phyloP scores from a whole-genome alignment of 2,797 vertebrate genomes.

The Sebastiscus albofasciatus region DNA sequence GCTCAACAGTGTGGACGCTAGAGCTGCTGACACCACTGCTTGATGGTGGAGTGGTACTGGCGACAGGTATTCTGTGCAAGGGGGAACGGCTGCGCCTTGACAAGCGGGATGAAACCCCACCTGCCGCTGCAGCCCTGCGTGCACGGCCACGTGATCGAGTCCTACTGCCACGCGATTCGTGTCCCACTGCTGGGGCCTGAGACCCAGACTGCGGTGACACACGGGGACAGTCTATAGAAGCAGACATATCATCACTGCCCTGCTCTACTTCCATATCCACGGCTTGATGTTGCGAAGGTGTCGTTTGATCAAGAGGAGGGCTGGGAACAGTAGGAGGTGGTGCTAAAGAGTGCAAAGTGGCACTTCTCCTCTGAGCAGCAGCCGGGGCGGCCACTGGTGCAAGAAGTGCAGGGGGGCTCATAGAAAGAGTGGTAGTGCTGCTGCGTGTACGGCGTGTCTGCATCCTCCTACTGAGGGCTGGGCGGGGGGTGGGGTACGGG shows the following conservation, averaged over 20 bases:
- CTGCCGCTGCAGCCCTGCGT: constrained; percentile 79
- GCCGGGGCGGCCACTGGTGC: constrained; percentile 39
- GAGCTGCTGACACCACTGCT: constrained; percentile 47
- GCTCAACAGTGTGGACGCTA: constrained; percentile 57
- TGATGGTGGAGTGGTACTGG: constrained; percentile 53
- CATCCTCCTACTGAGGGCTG: constrained; percentile 77
- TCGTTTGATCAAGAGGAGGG: constrained; percentile 48
- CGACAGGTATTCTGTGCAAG: constrained; percentile 75
- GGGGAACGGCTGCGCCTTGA: constrained; percentile 91
- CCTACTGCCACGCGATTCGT: constrained; percentile 84
- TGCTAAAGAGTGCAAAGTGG: constrained; percentile 65
- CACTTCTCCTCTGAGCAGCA: constrained; percentile 69
- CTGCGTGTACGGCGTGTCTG: constrained; percentile 83
- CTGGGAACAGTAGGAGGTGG: constrained; percentile 45
- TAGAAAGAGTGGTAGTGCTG: constrained; percentile 73
- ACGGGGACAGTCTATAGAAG: constrained; percentile 72
- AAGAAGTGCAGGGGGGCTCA: constrained; percentile 69
- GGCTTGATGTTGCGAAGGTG: constrained; percentile 66
- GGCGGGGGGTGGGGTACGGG: constrained; percentile 73
- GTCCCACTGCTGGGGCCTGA: constrained; percentile 63
- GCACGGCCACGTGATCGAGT: constrained; percentile 87
- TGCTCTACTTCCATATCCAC: constrained; percentile 66
- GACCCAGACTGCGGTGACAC: constrained; percentile 74
- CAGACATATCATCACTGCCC: constrained; percentile 63
- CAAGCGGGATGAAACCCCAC: constrained; percentile 79